A percentile compares a stretch with the other conserved stretches of the same genome.
These are phyloP conservation scores for Halichoerus grypus DNA, from an alignment of 2,113 vertebrate genomes.

Conservation along the genomic window DNA sequence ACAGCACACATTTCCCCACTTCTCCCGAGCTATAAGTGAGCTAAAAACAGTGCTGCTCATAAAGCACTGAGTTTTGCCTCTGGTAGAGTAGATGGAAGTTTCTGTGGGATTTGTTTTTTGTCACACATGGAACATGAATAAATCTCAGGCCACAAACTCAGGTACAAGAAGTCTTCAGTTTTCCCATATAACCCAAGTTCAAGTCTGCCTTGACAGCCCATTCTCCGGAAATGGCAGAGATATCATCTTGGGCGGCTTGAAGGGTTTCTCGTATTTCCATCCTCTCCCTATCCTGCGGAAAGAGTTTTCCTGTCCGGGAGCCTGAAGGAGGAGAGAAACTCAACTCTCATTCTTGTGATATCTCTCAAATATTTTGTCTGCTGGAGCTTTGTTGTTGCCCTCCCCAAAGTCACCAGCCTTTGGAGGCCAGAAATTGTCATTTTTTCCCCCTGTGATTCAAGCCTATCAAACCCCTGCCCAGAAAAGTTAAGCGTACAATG, in stretches of 20 bases:
- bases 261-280: background rate
- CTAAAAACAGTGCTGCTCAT: background rate
- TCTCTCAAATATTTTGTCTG: background rate
- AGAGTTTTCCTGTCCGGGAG: background rate
- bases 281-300: background rate
- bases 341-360: background rate
- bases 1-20: background rate
- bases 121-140: background rate
- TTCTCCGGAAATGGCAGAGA: background rate
- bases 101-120: background rate
- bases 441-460: background rate
- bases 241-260: background rate
- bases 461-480: background rate
- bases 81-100: background rate
- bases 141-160: background rate
- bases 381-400: background rate
- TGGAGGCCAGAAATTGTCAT: background rate
- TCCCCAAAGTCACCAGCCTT: background rate
- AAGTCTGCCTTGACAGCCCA: background rate
- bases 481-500: background rate
- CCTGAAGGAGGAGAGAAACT: background rate
- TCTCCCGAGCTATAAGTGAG: background rate
- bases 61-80: background rate
- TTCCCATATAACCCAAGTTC: background rate
- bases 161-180: background rate